These are phyloP conservation scores for Ailurus styani DNA, from an alignment of 2,113 vertebrate species.

Conservation along the genomic window DNA sequence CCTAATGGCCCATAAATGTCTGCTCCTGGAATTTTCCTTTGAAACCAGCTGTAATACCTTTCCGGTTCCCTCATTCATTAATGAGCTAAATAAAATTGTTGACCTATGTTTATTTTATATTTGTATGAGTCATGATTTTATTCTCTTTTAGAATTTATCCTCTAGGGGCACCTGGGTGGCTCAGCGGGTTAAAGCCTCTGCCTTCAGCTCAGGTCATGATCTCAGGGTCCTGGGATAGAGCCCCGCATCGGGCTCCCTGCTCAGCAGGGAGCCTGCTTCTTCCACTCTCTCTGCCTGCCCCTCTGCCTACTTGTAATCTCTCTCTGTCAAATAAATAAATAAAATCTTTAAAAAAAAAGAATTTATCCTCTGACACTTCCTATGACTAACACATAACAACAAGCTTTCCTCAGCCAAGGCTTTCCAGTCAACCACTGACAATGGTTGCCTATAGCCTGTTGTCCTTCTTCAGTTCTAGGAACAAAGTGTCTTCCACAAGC, in stretches of 20 bases:
- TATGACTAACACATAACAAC: background rate
- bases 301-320: too few relatives aligned
- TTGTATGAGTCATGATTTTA: conserved; percentile 15
- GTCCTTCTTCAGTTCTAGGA: conserved; percentile 11
- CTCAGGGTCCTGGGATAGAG: too few relatives aligned
- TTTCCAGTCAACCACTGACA: background rate
- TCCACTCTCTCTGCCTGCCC: too few relatives aligned
- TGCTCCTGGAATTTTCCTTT: background rate
- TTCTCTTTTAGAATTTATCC: background rate
- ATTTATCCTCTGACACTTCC: background rate
- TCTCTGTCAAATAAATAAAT: too few relatives aligned
- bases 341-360: too few relatives aligned
- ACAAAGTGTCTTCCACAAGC: background rate
- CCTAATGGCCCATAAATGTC: background rate
- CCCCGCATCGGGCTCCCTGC: too few relatives aligned
- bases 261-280: too few relatives aligned
- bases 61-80: background rate
- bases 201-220: too few relatives aligned
- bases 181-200: too few relatives aligned
- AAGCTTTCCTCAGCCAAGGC: background rate
- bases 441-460: background rate
- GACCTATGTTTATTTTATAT: background rate
- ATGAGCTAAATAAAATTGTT: conserved; percentile 7
- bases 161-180: too few relatives aligned
- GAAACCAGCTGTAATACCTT: background rate